Evolutionary conservation across 2,888 invertebrate genomes (phyloP).

Genomic region (Drosophila fungiperda): DNA sequence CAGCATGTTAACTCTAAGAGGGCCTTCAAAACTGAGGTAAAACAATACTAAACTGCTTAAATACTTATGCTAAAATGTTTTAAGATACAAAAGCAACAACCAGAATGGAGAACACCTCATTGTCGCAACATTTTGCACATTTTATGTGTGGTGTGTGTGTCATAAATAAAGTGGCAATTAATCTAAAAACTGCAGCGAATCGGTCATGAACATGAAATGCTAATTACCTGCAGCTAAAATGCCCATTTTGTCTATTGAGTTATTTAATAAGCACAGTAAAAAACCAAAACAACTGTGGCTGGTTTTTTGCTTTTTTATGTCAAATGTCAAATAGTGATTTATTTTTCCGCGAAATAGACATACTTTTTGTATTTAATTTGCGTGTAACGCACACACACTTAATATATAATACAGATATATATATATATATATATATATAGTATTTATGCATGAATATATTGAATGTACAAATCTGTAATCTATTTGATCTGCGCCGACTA

Average conservation of each 20-base stretch:
- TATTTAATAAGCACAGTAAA: conserved; percentile 56
- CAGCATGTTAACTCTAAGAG: background rate
- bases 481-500: conserved; percentile 75
- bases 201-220: conserved; percentile 70
- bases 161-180: conserved; percentile 73
- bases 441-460: conserved; percentile 13
- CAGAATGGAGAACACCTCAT: conserved; percentile 18
- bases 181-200: conserved; percentile 70
- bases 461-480: conserved; percentile 58
- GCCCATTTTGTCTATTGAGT: conserved; percentile 52
- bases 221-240: conserved; percentile 66
- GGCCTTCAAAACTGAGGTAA: conserved; percentile 8
- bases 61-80: conserved; percentile 46
- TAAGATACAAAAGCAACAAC: background rate
- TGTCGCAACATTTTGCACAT: conserved; percentile 41
- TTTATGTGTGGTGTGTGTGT: conserved; percentile 31
- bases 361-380: conserved; percentile 50
- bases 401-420: conserved; percentile 14
- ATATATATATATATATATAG: background rate
- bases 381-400: conserved; percentile 25
- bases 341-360: conserved; percentile 66
- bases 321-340: conserved; percentile 74
- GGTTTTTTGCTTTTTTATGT: conserved; percentile 31
- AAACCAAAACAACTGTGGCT: conserved; percentile 9
- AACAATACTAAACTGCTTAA: conserved; percentile 26